phyloP scores from a whole-genome alignment of 2,113 vertebrate species.

The Hemicordylus capensis region DNA sequence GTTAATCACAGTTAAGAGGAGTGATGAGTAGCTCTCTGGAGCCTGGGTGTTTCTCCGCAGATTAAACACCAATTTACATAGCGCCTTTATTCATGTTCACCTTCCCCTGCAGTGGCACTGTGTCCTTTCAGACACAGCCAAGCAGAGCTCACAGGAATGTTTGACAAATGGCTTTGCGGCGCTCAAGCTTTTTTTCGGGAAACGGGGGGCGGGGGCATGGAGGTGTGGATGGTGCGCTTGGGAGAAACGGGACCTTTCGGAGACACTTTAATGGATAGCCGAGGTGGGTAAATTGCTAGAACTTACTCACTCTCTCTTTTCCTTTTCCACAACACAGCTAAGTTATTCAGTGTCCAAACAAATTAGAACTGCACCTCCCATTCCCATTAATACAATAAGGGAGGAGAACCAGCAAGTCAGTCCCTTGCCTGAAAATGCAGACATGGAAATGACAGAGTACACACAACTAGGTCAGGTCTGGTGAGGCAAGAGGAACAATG shows the following conservation, averaged over 20 bases:
- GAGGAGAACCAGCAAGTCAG: neutral
- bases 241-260: conserved; percentile 17
- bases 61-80: conserved; percentile 84
- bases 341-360: conserved; percentile 1
- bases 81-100: conserved; percentile 73
- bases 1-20: conserved; percentile 89
- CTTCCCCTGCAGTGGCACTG: conserved; percentile 58
- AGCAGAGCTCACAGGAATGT: conserved; percentile 73
- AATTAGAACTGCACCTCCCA: neutral
- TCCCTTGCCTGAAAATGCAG: neutral
- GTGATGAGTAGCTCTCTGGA: conserved; percentile 79
- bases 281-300: conserved; percentile 79
- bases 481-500: neutral
- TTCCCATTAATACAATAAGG: neutral
- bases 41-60: conserved; percentile 74
- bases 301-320: conserved; percentile 66
- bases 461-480: neutral
- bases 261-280: conserved; percentile 81
- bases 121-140: conserved; percentile 75
- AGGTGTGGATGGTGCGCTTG: conserved; percentile 57
- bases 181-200: conserved; percentile 31
- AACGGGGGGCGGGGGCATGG: conserved; percentile 42
- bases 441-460: neutral
- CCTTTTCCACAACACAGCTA: neutral
- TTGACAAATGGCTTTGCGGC: conserved; percentile 81